Conservation (phyloP, 2,797 vertebrate species). For the Emys orbicularis region DNA sequence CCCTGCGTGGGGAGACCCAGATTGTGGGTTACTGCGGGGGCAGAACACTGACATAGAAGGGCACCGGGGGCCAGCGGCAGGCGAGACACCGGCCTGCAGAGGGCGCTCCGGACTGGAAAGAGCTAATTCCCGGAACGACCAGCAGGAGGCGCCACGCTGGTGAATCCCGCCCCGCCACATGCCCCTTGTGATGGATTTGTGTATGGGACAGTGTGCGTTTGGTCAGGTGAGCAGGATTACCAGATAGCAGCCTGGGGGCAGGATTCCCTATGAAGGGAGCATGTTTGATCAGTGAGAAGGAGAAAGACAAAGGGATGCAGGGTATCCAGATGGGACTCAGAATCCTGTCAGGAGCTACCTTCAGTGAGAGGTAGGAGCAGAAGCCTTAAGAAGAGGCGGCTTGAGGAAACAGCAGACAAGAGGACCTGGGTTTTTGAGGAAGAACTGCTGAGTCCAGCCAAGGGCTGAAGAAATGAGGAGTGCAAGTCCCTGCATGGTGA, state of each 20-base stretch:
- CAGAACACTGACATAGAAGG: no score
- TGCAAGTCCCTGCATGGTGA: neutral
- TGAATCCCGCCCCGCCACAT: no score
- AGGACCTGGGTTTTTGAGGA: neutral
- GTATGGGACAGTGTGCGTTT: rapidly evolving
- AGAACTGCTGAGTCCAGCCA: neutral
- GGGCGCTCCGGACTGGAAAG: no score
- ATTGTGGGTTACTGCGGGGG: no score
- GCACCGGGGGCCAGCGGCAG: no score
- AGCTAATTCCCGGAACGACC: no score
- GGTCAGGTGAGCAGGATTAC: neutral
- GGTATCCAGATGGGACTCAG: neutral
- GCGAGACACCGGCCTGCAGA: no score
- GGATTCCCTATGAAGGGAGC: neutral
- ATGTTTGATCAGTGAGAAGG: neutral
- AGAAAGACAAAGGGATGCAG: neutral
- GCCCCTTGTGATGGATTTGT: neutral
- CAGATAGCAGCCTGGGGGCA: neutral
- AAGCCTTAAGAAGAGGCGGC: neutral
- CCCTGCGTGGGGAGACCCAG: no score
- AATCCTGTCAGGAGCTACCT: neutral
- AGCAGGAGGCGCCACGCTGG: no score
- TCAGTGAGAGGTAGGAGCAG: neutral
- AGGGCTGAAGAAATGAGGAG: neutral
- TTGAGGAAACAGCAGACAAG: neutral